Conservation (phyloP, 2,797 vertebrate genomes). For the Nyctalus aviator region DNA sequence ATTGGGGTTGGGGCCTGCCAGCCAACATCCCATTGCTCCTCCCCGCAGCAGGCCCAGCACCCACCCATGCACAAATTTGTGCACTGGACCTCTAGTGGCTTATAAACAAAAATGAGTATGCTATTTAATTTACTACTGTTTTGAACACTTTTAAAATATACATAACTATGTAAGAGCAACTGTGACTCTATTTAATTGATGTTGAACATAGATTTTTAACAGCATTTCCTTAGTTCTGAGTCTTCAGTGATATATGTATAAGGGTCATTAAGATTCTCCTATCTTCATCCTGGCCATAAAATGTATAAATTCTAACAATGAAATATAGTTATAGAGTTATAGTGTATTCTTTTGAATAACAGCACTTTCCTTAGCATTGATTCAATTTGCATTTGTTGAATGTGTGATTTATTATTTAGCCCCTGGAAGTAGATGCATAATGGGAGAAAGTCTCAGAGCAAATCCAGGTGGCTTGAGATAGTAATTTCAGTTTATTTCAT, state of each 20-base stretch:
- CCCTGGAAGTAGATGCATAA: not conserved
- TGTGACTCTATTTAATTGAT: not conserved
- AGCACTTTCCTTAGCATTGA: not conserved
- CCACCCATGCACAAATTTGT: too few species aligned
- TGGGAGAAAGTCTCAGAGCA: not conserved
- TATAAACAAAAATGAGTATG: not conserved
- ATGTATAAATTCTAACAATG: not conserved
- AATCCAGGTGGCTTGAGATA: not conserved
- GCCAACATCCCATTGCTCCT: too few species aligned
- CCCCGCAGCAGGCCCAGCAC: too few species aligned
- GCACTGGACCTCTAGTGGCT: too few species aligned
- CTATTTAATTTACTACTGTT: not conserved
- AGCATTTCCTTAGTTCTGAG: not conserved
- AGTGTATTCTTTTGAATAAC: not conserved
- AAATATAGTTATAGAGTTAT: not conserved
- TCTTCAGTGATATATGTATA: not conserved
- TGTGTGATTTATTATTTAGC: conserved; percentile 50
- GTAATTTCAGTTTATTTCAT: conserved; percentile 30
- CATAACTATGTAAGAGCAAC: not conserved
- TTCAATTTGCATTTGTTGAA: conserved; percentile 23
- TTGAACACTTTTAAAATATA: not conserved
- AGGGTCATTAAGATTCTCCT: not conserved
- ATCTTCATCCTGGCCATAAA: not conserved
- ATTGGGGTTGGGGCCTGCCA: too few species aligned
- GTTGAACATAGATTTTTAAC: not conserved